Percentiles rank a stretch among this genome's conserved stretches.
Conservation (phyloP, 1,140 invertebrate genomes). For the Musca domestica region DNA sequence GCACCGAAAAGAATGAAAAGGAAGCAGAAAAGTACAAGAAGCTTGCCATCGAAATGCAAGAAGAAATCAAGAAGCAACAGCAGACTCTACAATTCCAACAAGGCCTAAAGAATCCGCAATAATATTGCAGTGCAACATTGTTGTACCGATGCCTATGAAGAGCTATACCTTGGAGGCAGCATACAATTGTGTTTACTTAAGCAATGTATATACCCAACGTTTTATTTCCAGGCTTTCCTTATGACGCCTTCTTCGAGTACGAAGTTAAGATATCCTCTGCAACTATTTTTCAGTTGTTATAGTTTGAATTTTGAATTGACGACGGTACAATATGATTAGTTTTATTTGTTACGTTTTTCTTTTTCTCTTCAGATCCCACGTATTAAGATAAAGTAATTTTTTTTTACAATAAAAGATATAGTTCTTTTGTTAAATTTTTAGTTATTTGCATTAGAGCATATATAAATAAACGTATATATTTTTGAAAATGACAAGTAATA, state of each 20-base stretch:
- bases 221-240: neutral
- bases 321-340: neutral
- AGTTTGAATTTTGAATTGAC: no score
- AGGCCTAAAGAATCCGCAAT: conserved; percentile 50
- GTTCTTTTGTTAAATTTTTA: neutral
- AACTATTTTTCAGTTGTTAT: neutral
- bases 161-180: no score
- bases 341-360: neutral
- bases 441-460: neutral
- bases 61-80: conserved; percentile 62
- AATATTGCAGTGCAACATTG: neutral
- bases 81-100: conserved; percentile 66
- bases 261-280: neutral
- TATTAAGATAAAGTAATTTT: conserved; percentile 12
- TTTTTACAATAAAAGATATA: neutral
- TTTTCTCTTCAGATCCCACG: no score
- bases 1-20: conserved; percentile 68
- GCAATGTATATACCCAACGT: conserved; percentile 7
- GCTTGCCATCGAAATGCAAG: conserved; percentile 67
- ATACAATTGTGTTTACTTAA: neutral
- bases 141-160: no score
- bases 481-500: conserved; percentile 6
- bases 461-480: neutral
- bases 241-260: neutral
- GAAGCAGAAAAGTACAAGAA: conserved; percentile 71